Conservation (phyloP, 2,888 invertebrate species). For the Lobophora halterata region DNA sequence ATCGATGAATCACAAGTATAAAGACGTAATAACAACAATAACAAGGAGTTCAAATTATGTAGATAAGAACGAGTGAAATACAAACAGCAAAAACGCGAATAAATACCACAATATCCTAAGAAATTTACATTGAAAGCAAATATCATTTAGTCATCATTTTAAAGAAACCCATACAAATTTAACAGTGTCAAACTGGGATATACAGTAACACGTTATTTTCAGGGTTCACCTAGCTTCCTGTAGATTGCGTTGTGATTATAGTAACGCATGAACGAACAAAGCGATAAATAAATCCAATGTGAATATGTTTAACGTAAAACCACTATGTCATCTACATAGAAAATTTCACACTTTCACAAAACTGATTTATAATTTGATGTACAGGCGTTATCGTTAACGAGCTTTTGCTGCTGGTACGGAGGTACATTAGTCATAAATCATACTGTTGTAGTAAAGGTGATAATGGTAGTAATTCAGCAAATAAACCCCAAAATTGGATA, state of each 20-base stretch:
- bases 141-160: too few species aligned
- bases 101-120: too few species aligned
- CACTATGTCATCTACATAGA: conserved; percentile 14
- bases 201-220: not conserved
- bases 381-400: conserved; percentile 10
- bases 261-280: conserved; percentile 6
- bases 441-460: too few species aligned
- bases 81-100: too few species aligned
- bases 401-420: too few species aligned
- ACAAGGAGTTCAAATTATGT: conserved; percentile 18
- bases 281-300: conserved; percentile 1
- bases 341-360: conserved; percentile 20
- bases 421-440: conserved; percentile 13
- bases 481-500: too few species aligned
- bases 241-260: conserved; percentile 4
- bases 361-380: conserved; percentile 22
- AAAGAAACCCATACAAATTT: too few species aligned
- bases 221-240: not conserved
- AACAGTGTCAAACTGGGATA: too few species aligned
- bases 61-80: conserved; percentile 8
- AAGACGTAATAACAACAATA: conserved; percentile 6
- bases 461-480: too few species aligned
- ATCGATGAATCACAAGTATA: not conserved
- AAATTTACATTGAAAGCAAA: too few species aligned
- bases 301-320: conserved; percentile 8